Evolutionary conservation across 2,797 vertebrate genomes (phyloP).

Genomic region (Caiman crocodilus): DNA sequence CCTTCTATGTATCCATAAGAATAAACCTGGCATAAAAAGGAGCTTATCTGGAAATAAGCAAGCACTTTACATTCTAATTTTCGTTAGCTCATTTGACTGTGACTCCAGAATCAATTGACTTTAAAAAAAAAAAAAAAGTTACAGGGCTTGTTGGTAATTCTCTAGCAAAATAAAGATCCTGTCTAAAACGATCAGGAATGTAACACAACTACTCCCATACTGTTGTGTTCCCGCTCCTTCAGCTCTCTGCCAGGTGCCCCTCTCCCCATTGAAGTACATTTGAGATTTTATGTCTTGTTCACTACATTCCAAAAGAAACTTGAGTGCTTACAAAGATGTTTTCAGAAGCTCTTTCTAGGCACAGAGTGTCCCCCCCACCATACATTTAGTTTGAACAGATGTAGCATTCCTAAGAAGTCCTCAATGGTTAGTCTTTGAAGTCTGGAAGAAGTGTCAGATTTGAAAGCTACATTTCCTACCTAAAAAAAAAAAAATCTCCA

Average conservation of each 20-base stretch:
- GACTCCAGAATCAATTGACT: not conserved
- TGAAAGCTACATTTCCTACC: slow-evolving; percentile 68
- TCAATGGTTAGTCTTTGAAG: slow-evolving; percentile 70
- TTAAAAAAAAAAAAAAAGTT: not conserved
- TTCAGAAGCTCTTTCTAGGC: slow-evolving; percentile 2
- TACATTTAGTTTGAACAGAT: slow-evolving; percentile 38
- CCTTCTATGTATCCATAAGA: not conserved
- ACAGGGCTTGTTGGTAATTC: not conserved
- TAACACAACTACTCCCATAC: not conserved
- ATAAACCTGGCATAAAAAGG: not conserved
- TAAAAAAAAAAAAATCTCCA: slow-evolving; percentile 52
- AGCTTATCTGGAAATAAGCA: not conserved
- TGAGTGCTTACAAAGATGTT: not conserved
- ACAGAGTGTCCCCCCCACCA: not conserved
- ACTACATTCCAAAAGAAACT: not conserved
- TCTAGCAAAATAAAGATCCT: not conserved
- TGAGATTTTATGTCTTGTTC: not conserved
- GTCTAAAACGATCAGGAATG: not conserved
- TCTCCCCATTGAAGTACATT: not conserved
- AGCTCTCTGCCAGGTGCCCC: accelerated
- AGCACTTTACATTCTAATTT: not conserved
- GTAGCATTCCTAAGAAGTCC: slow-evolving; percentile 47
- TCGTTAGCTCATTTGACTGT: not conserved
- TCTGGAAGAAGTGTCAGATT: slow-evolving; percentile 44
- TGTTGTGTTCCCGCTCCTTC: not conserved